phyloP scores from a whole-genome alignment of 2,113 vertebrate genomes.

The Otolemur garnettii region DNA sequence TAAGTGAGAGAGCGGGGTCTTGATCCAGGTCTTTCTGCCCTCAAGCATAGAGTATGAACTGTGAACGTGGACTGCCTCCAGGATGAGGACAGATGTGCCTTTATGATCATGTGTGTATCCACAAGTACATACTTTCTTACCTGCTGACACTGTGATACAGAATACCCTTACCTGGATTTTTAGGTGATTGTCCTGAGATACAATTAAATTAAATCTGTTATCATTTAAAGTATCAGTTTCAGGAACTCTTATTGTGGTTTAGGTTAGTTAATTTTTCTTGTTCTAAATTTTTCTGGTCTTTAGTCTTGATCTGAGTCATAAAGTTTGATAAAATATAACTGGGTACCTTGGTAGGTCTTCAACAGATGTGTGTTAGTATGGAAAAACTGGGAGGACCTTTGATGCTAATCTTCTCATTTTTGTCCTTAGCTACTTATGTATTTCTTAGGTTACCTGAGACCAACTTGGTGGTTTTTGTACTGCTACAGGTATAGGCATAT shows the following conservation, averaged over 20 bases:
- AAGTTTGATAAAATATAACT: slow-evolving; percentile 18
- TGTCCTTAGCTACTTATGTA: background rate
- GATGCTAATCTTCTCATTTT: background rate
- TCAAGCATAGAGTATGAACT: background rate
- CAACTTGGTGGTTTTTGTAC: slow-evolving; percentile 7
- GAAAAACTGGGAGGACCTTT: background rate
- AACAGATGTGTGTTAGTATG: background rate
- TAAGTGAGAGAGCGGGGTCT: background rate
- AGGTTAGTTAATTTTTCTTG: slow-evolving; percentile 44
- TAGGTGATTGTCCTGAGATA: background rate
- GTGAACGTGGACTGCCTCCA: background rate
- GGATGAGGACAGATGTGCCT: background rate
- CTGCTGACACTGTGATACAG: background rate
- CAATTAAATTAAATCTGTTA: background rate
- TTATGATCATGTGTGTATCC: background rate
- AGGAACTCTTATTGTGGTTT: slow-evolving; percentile 19
- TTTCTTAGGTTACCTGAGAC: background rate
- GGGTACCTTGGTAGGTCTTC: background rate
- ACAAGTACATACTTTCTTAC: background rate
- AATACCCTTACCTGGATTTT: background rate
- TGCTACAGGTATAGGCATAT: background rate
- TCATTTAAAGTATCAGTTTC: slow-evolving; percentile 36
- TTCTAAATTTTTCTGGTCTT: background rate
- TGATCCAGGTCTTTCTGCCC: background rate
- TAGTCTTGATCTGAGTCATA: slow-evolving; percentile 11